Percentiles rank a stretch among this genome's conserved stretches.
Evolutionary conservation across 2,113 vertebrate genomes (phyloP).

Genomic region (Ptilorrhoa leucosticta): DNA sequence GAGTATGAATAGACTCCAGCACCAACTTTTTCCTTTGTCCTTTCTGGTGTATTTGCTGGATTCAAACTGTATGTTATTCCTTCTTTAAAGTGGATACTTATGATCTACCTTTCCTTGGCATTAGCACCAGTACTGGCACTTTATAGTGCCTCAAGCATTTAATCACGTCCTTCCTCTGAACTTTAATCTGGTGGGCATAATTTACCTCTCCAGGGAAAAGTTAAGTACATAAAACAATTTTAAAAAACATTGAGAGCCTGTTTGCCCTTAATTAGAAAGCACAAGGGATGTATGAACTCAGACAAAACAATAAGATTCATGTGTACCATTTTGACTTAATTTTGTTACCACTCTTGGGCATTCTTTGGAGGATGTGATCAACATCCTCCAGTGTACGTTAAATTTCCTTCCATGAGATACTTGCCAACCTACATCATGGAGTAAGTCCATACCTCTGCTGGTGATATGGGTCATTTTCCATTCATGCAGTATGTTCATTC

Average conservation of each 20-base stretch:
- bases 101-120: not conserved
- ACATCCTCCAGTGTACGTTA: not conserved
- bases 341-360: not conserved
- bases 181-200: slow-evolving; percentile 43
- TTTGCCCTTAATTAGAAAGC: slow-evolving; percentile 36
- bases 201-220: slow-evolving; percentile 12
- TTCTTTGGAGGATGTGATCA: slow-evolving; percentile 7
- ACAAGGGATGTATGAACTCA: not conserved
- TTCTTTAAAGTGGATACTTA: not conserved
- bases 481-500: not conserved
- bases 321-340: not conserved
- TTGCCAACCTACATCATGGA: not conserved
- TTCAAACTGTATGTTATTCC: not conserved
- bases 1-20: not conserved
- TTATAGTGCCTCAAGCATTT: slow-evolving; percentile 2
- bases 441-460: not conserved
- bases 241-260: not conserved
- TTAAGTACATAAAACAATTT: slow-evolving; percentile 43
- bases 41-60: not conserved
- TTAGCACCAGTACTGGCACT: not conserved
- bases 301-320: not conserved
- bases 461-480: not conserved
- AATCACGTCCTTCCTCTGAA: slow-evolving; percentile 37
- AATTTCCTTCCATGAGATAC: not conserved
- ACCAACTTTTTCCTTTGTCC: not conserved